Evolutionary conservation across 2,888 invertebrate species (phyloP), one percentile per base, ranked within the genome.

Genomic region (Nephrotoma flavescens): DNA sequence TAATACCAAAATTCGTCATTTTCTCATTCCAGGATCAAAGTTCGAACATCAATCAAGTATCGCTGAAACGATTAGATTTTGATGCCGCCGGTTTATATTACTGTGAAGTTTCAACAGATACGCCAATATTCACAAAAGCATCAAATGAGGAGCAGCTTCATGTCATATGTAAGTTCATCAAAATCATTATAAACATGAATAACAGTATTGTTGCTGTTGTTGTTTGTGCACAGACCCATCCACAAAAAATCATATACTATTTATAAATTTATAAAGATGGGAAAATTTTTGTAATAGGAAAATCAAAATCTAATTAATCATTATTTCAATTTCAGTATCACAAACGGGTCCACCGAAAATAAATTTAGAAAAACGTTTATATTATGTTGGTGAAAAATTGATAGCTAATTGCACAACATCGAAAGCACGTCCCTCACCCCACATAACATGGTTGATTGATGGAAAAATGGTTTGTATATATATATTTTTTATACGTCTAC

Each of bases 101-200:
- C 87, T 97, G 97, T 90, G 95, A 96, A 90, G 96, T 97, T 42
- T 96, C 96, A 87, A 94, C 96, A 89, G 95, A 96, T 90, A 94
- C 96, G 86, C 96, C 97, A 88, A 94, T 97, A 89, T 96, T 95
- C 91, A 96, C 96, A 57, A 96, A 96, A 92, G 94, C 95, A 89
- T 96, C 96, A 45, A 94, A 95, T 89, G 93, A 94, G 89, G 95
- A 95, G 90, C 94, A 96, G 91, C 93, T 97, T 89, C 95, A 94
- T 89, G 95, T 97, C 87, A 96, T 96, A 92, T 95, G 97, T 96
- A 91, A 94, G 96, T 94, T 86, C n/a, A n/a, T 83, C 31, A 86
- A 42, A 86, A 31, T 31, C 1, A 31, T 31, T 31, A 44, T 15
- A 7, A 86, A 19, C 42, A 85, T 11, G 31, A 31, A 44, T 31